Percentiles rank a stretch among this genome's conserved stretches.
Conservation (phyloP, 1,140 invertebrate species). For the Bombus pascuorum region DNA sequence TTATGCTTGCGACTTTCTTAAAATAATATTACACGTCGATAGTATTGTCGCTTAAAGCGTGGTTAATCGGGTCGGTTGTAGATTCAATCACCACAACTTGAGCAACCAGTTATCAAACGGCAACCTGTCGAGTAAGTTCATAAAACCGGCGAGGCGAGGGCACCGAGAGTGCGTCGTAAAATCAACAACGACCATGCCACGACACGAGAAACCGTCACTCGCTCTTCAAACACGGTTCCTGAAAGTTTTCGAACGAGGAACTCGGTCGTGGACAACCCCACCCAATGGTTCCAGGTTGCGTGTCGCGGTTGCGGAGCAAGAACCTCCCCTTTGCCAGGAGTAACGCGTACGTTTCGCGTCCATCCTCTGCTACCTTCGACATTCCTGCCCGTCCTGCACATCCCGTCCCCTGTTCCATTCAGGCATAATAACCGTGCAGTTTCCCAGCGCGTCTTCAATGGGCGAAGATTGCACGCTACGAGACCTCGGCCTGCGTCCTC, state of each 20-base stretch:
- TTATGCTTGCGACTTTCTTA: not conserved
- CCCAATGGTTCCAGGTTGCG: constrained; percentile 65
- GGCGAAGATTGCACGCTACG: constrained; percentile 81
- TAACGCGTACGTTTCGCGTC: constrained; percentile 69
- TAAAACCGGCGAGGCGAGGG: constrained; percentile 38
- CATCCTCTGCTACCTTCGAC: constrained; percentile 71
- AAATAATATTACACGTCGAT: not conserved
- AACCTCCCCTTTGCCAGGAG: constrained; percentile 67
- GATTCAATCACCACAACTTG: constrained; percentile 15
- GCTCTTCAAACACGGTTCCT: constrained; percentile 13
- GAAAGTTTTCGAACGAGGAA: constrained; percentile 52
- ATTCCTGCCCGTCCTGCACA: constrained; percentile 67
- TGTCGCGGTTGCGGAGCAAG: constrained; percentile 70
- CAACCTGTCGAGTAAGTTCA: constrained; percentile 55
- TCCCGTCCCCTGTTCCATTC: constrained; percentile 76
- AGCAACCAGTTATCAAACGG: constrained; percentile 13
- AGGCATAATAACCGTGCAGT: constrained; percentile 82
- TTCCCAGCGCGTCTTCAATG: constrained; percentile 82
- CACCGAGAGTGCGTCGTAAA: constrained; percentile 37
- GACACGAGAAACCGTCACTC: constrained; percentile 33
- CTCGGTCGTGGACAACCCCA: constrained; percentile 46
- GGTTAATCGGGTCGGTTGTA: not conserved
- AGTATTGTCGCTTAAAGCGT: not conserved
- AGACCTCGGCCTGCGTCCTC: constrained; percentile 73
- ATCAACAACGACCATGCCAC: constrained; percentile 31